phyloP scores from a whole-genome alignment of 2,113 vertebrate genomes.

The Sebastes fasciatus region DNA sequence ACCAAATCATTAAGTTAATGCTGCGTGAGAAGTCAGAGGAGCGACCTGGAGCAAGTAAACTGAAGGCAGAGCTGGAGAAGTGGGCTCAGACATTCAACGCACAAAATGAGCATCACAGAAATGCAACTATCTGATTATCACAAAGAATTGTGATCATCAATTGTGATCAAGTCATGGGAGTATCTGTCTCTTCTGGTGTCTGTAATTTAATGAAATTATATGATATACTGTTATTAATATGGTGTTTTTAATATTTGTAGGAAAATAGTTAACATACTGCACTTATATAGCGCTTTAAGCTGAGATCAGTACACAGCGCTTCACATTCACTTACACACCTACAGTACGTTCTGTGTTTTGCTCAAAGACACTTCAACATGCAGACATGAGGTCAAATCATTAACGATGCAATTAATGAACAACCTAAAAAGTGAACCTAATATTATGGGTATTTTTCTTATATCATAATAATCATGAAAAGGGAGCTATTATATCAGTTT shows the following conservation, averaged over 20 bases:
- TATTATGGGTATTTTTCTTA: background rate
- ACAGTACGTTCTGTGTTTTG: background rate
- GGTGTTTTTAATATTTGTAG: background rate
- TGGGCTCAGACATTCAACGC: rapidly evolving
- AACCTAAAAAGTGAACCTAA: background rate
- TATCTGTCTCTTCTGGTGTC: background rate
- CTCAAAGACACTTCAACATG: background rate
- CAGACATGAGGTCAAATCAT: background rate
- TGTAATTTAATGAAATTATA: background rate
- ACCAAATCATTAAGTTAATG: slow-evolving; percentile 66
- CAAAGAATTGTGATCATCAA: background rate
- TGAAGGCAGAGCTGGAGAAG: slow-evolving; percentile 42
- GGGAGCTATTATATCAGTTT: background rate
- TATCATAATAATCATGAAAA: background rate
- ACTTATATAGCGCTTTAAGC: background rate
- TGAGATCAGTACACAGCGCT: background rate
- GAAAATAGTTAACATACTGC: background rate
- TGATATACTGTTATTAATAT: background rate
- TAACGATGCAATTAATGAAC: background rate
- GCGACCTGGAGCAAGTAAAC: slow-evolving; percentile 60
- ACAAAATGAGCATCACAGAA: background rate
- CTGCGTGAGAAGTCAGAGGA: slow-evolving; percentile 57
- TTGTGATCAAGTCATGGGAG: background rate
- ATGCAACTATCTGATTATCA: slow-evolving; percentile 48
- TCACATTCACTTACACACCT: background rate